Base-by-base conservation (phyloP, 2,797 vertebrate species). In the Craterocephalus amniculus region DNA sequence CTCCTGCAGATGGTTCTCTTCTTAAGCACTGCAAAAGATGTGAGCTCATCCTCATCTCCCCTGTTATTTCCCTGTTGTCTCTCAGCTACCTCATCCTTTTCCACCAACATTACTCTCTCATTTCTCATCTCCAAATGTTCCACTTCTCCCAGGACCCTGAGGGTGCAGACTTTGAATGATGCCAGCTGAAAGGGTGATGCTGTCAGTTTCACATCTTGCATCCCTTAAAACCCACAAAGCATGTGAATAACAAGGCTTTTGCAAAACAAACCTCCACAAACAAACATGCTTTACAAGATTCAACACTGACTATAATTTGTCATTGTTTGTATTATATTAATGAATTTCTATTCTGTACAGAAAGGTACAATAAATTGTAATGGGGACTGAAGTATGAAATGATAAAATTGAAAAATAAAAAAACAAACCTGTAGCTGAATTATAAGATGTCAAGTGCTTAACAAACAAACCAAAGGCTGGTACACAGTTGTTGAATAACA, bases 1-100 rank as follows among this genome's bases (percentile, higher is more conserved):
- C 93, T 91, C 87, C 89, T 94, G 84, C 95, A 96, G 94, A 95
- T 95, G 95, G 92, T 95, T 95, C 88, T 65, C 93, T 94, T 92
- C 94, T 95, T 95, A 95, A 95, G 93, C 92, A 94, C 92, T 74
- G 91, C 90, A 93, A 94, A 94, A 92, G 91, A 95, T 90, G 94
- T 94, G 81, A 94, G 93, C 86, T 79, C 87, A 94, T 91, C 92
- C 89, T 89, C 88, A 93, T 88, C 82, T 78, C 79, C 81, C 70
- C 73, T 69, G 78, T 88, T 84, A 87, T 87, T 77, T 86, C 56
- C 70, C 76, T 60, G 79, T 87, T 89, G 79, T 89, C 76, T 69
- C 74, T 81, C 70, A 63, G 76, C 70, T 83, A 72, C 35, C 59
- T 74, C 67, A 79, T 77, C 70, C 72, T 81, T 88, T 90, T 87